phyloP scores from a whole-genome alignment of 1,140 invertebrate genomes.

The Bombus haemorrhoidalis region DNA sequence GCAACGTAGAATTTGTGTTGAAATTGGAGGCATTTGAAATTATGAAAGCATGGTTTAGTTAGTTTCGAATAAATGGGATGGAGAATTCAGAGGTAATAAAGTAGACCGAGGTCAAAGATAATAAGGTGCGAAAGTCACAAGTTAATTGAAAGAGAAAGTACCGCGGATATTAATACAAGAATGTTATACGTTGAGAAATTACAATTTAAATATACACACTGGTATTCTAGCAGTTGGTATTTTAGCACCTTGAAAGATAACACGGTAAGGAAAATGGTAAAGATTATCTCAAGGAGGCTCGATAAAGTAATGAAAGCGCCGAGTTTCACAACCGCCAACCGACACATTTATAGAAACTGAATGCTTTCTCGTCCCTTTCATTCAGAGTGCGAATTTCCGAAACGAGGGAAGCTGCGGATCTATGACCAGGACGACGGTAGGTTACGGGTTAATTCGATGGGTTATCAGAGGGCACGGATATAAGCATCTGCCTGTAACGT shows the following conservation, averaged over 20 bases:
- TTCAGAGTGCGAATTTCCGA: not conserved
- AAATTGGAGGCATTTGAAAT: not conserved
- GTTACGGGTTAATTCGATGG: slow-evolving; percentile 49
- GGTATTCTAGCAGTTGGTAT: too few relatives aligned
- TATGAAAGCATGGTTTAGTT: not conserved
- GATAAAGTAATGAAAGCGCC: not conserved
- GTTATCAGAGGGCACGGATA: slow-evolving; percentile 58
- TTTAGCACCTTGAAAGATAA: not conserved
- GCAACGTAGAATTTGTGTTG: not conserved
- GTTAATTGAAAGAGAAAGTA: not conserved
- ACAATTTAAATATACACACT: too few relatives aligned
- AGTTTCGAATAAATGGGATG: not conserved
- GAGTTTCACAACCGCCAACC: not conserved
- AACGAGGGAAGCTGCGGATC: not conserved
- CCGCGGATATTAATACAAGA: not conserved
- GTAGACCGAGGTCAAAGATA: not conserved
- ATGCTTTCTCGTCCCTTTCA: not conserved
- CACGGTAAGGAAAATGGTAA: not conserved
- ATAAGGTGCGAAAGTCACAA: not conserved
- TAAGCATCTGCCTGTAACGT: slow-evolving; percentile 62
- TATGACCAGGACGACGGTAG: not conserved
- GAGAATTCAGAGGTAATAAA: not conserved
- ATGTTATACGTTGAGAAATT: not conserved
- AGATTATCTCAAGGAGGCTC: not conserved
- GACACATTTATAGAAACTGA: not conserved